Conservation (phyloP, 2,113 vertebrate species). For the Tachysurus vachellii region DNA sequence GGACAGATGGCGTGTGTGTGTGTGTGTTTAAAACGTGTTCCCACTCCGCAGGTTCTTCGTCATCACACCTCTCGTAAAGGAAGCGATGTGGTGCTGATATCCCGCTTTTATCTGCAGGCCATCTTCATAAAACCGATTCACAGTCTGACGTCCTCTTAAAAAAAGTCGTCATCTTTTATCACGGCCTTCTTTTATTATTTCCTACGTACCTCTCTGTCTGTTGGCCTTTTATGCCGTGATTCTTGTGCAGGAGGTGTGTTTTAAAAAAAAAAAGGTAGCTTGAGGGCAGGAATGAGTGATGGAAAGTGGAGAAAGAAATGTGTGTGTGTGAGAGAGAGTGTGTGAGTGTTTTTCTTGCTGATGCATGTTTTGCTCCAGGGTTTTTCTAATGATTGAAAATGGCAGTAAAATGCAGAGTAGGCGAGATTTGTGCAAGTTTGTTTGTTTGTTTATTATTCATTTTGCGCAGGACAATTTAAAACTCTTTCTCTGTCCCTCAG, state of each 20-base stretch:
- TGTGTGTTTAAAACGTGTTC: conserved; percentile 12
- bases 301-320: background rate
- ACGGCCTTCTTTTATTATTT: conserved; percentile 48
- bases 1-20: conserved; percentile 31
- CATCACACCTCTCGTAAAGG: conserved; percentile 29
- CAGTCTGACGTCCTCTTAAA: conserved; percentile 27
- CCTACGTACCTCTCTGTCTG: conserved; percentile 35
- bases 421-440: conserved; percentile 28
- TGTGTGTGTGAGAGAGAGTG: conserved; percentile 2
- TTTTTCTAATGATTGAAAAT: conserved; percentile 59
- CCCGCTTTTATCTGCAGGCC: conserved; percentile 37
- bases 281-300: conserved; percentile 26
- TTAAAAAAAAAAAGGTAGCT: conserved; percentile 2
- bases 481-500: conserved; percentile 63
- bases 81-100: conserved; percentile 30
- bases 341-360: conserved; percentile 50
- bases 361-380: conserved; percentile 60
- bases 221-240: conserved; percentile 8
- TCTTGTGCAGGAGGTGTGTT: conserved; percentile 6
- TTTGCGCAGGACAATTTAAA: background rate
- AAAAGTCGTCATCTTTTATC: conserved; percentile 39
- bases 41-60: conserved; percentile 21
- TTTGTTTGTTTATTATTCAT: background rate
- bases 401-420: conserved; percentile 25
- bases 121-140: conserved; percentile 32